These are phyloP conservation scores for Indicator maculatus DNA, from an alignment of 2,113 vertebrate genomes.

Conservation along the genomic window DNA sequence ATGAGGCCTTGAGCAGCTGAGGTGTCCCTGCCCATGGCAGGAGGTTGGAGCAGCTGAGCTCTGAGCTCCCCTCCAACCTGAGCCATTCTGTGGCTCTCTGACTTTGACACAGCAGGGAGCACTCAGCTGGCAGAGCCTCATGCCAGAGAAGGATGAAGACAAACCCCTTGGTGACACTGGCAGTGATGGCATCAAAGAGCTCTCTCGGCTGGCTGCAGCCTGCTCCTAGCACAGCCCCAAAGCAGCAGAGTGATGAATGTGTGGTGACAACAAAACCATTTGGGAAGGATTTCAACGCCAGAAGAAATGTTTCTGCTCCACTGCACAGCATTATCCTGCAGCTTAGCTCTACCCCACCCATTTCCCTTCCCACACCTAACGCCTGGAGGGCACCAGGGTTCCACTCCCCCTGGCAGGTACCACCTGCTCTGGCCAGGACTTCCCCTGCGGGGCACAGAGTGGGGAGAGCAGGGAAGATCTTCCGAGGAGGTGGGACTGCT, in stretches of 20 bases:
- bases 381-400: slow-evolving; percentile 56
- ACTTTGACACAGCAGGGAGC: not conserved
- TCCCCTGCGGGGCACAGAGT: not conserved
- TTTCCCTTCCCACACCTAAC: slow-evolving; percentile 39
- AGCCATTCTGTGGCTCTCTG: not conserved
- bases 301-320: not conserved
- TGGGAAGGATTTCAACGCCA: not conserved
- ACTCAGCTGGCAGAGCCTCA: not conserved
- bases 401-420: slow-evolving; percentile 50
- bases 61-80: no score
- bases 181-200: not conserved
- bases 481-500: slow-evolving; percentile 36
- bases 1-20: no score
- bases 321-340: not conserved
- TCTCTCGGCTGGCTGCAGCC: not conserved
- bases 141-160: not conserved
- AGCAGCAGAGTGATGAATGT: not conserved
- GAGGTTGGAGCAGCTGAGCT: no score
- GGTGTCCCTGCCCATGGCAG: no score
- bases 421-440: not conserved
- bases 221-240: not conserved
- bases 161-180: not conserved
- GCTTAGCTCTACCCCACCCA: slow-evolving; percentile 61
- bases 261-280: slow-evolving; percentile 25
- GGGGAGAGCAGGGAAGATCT: not conserved